phyloP scores from a whole-genome alignment of 2,797 vertebrate species.

The Phoxinus dragarum region DNA sequence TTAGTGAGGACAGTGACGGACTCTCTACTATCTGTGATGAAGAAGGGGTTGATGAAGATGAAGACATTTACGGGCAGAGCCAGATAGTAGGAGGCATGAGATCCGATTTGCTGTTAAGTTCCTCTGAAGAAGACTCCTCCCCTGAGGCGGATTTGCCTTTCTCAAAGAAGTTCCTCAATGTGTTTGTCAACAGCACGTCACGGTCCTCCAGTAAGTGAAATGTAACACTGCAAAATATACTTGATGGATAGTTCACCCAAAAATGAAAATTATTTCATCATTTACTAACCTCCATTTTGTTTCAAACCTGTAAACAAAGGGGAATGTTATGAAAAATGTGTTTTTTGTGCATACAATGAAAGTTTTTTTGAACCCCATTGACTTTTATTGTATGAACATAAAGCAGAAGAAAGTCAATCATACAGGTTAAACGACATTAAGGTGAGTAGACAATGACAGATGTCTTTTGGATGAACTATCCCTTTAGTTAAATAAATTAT shows the following conservation, averaged over 20 bases:
- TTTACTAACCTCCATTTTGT: background rate
- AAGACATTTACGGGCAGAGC: constrained; percentile 65
- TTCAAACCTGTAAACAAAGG: background rate
- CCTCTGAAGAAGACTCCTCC: constrained; percentile 86
- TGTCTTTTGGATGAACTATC: background rate
- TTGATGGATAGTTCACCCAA: background rate
- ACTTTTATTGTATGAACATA: background rate
- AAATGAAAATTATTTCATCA: background rate
- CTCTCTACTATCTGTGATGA: constrained; percentile 85
- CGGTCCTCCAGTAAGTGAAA: constrained; percentile 93
- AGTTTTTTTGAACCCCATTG: background rate
- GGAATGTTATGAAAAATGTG: background rate
- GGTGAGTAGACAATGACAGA: background rate
- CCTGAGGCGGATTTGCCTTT: constrained; percentile 95
- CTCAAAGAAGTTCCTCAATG: constrained; percentile 99
- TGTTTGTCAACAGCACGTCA: constrained; percentile 97
- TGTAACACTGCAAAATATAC: background rate
- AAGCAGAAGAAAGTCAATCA: background rate
- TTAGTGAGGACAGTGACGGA: constrained; percentile 88
- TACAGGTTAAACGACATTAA: background rate
- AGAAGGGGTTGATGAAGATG: constrained; percentile 73
- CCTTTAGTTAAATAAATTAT: background rate
- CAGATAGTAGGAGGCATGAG: constrained; percentile 68
- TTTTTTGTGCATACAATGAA: background rate
- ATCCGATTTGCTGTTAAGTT: constrained; percentile 79